phyloP scores from a whole-genome alignment of 2,888 invertebrate genomes.

The Andricus curvator region DNA sequence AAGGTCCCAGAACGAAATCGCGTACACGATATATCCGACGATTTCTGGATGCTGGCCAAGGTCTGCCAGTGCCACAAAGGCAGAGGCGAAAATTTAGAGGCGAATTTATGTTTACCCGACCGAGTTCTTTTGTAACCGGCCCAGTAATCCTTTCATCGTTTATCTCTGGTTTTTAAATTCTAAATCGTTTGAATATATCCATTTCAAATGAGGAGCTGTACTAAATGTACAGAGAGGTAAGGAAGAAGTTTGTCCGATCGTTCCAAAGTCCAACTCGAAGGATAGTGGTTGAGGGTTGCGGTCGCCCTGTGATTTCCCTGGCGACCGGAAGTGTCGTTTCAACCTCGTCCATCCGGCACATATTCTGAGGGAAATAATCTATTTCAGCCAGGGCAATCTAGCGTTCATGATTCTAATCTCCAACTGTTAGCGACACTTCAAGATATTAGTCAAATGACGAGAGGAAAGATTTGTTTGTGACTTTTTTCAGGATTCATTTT shows the following conservation, averaged over 20 bases:
- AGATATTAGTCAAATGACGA: background rate
- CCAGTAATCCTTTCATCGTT: conserved; percentile 1
- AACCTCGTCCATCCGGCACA: conserved; percentile 58
- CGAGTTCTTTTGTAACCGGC: conserved; percentile 23
- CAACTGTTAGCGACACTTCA: background rate
- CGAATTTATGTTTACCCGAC: conserved; percentile 13
- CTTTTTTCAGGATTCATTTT: too few relatives aligned
- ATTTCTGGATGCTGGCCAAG: conserved; percentile 34
- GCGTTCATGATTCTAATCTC: conserved; percentile 44
- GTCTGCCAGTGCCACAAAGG: conserved; percentile 12
- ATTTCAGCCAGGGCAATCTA: conserved; percentile 62
- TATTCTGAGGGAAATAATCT: conserved; percentile 66
- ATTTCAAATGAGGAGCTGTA: conserved; percentile 49
- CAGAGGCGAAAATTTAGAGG: conserved; percentile 8
- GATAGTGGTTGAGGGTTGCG: conserved; percentile 60
- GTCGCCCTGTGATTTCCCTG: conserved; percentile 62
- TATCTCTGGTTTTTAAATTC: background rate
- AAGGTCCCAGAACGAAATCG: conserved; percentile 25
- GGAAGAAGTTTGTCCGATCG: conserved; percentile 59
- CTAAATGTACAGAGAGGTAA: conserved; percentile 44
- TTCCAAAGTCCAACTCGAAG: conserved; percentile 57
- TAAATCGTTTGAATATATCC: conserved; percentile 11
- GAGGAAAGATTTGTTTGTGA: too few relatives aligned
- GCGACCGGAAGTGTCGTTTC: conserved; percentile 61
- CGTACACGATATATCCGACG: background rate